Base-by-base conservation (phyloP, 2,888 invertebrate species). In the Ceraclea dissimilis region DNA sequence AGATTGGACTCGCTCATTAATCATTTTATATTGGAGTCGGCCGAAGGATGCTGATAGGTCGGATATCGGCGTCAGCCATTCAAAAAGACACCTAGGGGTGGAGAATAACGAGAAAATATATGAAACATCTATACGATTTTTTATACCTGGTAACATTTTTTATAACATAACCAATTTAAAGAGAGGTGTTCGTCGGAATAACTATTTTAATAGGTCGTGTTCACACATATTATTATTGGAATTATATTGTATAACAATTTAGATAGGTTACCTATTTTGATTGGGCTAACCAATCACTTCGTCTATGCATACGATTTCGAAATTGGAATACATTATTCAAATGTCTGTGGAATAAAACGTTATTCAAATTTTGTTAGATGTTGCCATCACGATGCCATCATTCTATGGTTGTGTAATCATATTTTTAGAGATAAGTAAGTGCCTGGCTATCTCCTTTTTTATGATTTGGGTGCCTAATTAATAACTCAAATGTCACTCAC, bases 181-280 rank as follows among this genome's bases (percentile, higher is more conserved):
- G 13, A 39, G 39, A 39, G 39, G 39, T 39, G 39, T 39, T 39
- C 39, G 39, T 8, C 13, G 16, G 16, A n/a, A 39, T 13, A 39
- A 39, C 39, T 39, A 39, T 39, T 39, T 39, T 39, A 39, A 39
- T 39, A 39, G 39, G 39, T 39, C 39, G 39, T 39, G 39, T 39
- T 39, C 39, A 39, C 39, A 39, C 39, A 16, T 39, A 16, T 39
- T 13, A 5, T 16, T 39, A 39, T 8, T n/a, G 13, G 31, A 31
- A 31, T 31, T n/a, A n/a, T n/a, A n/a, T n/a, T n/a, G n/a, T n/a
- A n/a, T n/a, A n/a, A n/a, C 31, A 8, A 31, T 11, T 11, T 31
- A 31, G 31, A 31, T 31, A 11, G 31, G 31, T 31, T 11, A 11
- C 8, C 31, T 31, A 11, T 31, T 31, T 8, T 31, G 8, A 31